Conservation (phyloP, 2,888 invertebrate genomes). For the Drosophila crucigera region DNA sequence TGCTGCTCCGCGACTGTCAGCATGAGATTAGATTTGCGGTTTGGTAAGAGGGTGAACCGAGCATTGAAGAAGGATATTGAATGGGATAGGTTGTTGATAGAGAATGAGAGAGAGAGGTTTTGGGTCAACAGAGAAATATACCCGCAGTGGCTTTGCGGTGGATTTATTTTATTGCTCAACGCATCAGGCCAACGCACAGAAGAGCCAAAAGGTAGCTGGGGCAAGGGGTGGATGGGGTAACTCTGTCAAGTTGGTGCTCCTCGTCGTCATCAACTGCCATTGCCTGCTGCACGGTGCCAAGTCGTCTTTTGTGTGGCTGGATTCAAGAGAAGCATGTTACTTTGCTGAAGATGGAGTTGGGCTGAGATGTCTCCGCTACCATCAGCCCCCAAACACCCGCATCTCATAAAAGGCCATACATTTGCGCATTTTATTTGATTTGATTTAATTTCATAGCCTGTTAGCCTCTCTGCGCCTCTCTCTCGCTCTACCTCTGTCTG, state of each 20-base stretch:
- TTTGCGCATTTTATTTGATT: conserved; percentile 79
- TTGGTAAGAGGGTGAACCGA: background rate
- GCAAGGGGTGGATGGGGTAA: background rate
- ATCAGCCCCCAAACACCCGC: conserved; percentile 17
- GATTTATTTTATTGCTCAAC: conserved; percentile 76
- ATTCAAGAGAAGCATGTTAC: too few relatives aligned
- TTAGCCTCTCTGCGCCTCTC: conserved; percentile 31
- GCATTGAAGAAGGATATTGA: background rate
- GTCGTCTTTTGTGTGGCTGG: conserved; percentile 59
- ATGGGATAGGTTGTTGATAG: background rate
- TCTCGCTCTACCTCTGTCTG: background rate
- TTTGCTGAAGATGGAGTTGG: conserved; percentile 12
- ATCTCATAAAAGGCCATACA: conserved; percentile 68
- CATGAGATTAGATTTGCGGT: conserved; percentile 34
- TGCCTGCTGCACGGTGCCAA: conserved; percentile 24
- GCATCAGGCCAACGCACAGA: conserved; percentile 41
- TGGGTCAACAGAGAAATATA: conserved; percentile 76
- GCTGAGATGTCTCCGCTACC: conserved; percentile 30
- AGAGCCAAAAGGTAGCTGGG: background rate
- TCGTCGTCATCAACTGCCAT: background rate
- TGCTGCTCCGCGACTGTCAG: conserved; percentile 39
- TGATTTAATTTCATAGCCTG: conserved; percentile 78
- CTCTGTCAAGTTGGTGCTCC: conserved; percentile 8
- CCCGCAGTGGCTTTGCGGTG: conserved; percentile 77
- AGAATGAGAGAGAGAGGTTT: conserved; percentile 21